Evolutionary conservation across 2,113 vertebrate genomes (phyloP), one percentile per base, ranked within the genome.

Genomic region (Trematocara nigrifrons): DNA sequence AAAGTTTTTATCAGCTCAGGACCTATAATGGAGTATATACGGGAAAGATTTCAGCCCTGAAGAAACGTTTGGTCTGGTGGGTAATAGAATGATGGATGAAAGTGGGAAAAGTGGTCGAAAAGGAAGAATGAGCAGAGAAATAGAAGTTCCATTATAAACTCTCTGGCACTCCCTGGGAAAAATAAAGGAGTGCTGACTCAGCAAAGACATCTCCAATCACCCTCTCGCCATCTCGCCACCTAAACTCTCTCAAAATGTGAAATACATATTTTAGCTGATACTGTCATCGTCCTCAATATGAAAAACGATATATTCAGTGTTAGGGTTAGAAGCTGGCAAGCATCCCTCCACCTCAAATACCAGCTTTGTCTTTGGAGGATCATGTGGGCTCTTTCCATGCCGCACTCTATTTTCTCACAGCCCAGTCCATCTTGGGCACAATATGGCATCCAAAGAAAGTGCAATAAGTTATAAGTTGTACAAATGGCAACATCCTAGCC

Each of bases 101-200:
- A 89, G 64, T 31, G 77, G 69, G 22, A 6, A 56, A 80, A 81
- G 69, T 59, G 80, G 38, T 18, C 4, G 54, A 85, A 66, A 57
- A 77, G 80, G 76, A 71, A 53, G 57, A 85, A 84, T 57, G 22
- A 38, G 51, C 2, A 2, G 45, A 84, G 33, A 85, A 80, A 89
- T 45, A 84, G 53, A 86, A 74, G 77, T 53, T 84, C 81, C 79
- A 89, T 80, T 84, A 85, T 22, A 69, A 81, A 10, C 53, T 61
- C 59, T 33, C n/a, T 59, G 57, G 61, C 76, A 53, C 84, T 85
- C 82, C 16, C 40, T 42, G 81, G n/a, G 80, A 91, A 84, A 61
- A 92, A 82, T 79, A 85, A 87, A 81, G 54, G 78, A 88, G 47
- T 4, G 80, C 93, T 87, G 90, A 92, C 87, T 90, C 86, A 90